Conservation (phyloP, 2,797 vertebrate species). For the Sebastes steindachneri region DNA sequence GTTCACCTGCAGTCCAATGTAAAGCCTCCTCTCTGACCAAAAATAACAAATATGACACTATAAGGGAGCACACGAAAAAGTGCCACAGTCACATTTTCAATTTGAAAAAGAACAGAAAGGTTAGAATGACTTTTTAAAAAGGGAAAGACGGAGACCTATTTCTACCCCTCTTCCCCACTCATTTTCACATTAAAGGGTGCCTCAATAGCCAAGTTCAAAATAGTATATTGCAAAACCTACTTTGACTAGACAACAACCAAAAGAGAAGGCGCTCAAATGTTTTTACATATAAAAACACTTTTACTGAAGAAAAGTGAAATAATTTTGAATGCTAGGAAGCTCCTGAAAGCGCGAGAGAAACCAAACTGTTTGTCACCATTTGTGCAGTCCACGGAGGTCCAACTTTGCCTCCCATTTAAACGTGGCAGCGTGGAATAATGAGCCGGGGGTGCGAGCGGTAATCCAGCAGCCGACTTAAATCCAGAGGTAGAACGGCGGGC, state of each 20-base stretch:
- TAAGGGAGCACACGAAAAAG: conserved; percentile 36
- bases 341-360: conserved; percentile 58
- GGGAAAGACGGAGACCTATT: conserved; percentile 12
- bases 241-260: conserved; percentile 47
- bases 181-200: conserved; percentile 56
- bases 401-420: conserved; percentile 84
- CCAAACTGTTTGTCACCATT: conserved; percentile 75
- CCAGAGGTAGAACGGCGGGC: conserved; percentile 78
- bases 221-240: conserved; percentile 55
- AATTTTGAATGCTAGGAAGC: conserved; percentile 67
- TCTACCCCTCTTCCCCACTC: conserved; percentile 68
- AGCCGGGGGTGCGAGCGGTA: conserved; percentile 69
- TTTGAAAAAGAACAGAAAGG: conserved; percentile 9
- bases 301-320: conserved; percentile 64
- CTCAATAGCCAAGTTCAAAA: conserved; percentile 58
- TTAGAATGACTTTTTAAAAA: conserved; percentile 53
- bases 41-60: conserved; percentile 48
- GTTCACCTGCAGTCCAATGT: conserved; percentile 69
- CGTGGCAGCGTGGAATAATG: conserved; percentile 61
- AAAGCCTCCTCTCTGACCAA: conserved; percentile 37
- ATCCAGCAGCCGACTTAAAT: conserved; percentile 79
- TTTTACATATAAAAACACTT: conserved; percentile 79
- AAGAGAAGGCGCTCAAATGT: conserved; percentile 44
- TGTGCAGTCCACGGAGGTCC: conserved; percentile 73
- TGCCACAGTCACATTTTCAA: conserved; percentile 69